Evolutionary conservation across 2,888 invertebrate species (phyloP).

Genomic region (Drosophila atripex): DNA sequence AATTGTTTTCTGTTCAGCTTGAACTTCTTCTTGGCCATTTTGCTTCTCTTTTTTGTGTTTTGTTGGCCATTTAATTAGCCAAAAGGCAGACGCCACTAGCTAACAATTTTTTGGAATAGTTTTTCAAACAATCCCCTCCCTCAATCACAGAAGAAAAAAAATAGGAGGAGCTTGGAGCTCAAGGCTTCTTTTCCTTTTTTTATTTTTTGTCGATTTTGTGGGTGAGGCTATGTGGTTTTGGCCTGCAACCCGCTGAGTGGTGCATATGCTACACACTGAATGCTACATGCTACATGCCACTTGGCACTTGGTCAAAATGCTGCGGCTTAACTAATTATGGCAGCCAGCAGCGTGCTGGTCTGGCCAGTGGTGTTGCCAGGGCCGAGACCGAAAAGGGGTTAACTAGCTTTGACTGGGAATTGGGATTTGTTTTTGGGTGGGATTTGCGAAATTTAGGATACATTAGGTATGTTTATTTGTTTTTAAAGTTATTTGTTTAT

Average conservation of each 20-base stretch:
- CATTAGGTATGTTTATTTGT: not conserved
- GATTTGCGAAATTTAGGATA: no score
- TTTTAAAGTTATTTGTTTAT: not conserved
- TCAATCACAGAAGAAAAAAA: not conserved
- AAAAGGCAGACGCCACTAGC: constrained; percentile 59
- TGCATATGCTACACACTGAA: constrained; percentile 29
- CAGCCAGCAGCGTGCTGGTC: constrained; percentile 34
- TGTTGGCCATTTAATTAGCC: constrained; percentile 65
- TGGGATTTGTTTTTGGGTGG: not conserved
- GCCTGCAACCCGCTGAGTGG: constrained; percentile 20
- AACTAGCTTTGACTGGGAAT: not conserved
- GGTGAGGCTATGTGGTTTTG: constrained; percentile 13
- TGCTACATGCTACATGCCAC: constrained; percentile 34
- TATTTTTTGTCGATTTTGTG: not conserved
- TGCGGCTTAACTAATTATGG: constrained; percentile 68
- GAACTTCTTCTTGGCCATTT: constrained; percentile 22
- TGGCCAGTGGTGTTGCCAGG: constrained; percentile 1
- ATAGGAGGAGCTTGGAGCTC: not conserved
- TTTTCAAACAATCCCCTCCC: constrained; percentile 17
- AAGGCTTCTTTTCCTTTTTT: constrained; percentile 2
- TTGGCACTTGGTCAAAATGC: constrained; percentile 52
- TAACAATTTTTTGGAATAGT: constrained; percentile 55
- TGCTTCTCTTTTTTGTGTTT: not conserved
- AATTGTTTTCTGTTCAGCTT: constrained; percentile 69
- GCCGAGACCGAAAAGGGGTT: not conserved